Conservation (phyloP, 2,797 vertebrate species). For the Myotis planiceps region DNA sequence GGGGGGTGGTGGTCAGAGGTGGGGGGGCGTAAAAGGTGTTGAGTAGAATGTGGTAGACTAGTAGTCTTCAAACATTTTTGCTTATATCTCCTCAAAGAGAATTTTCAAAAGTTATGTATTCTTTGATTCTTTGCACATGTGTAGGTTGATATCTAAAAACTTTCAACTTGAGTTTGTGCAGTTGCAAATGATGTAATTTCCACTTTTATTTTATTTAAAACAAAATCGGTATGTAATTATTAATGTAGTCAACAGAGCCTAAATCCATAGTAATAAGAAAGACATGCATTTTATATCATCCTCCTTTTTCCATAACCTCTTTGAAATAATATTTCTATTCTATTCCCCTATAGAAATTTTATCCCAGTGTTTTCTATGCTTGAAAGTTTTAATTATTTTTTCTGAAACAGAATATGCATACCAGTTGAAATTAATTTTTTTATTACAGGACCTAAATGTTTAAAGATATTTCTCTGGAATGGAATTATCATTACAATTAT, state of each 20-base stretch:
- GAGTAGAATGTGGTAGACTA: not conserved
- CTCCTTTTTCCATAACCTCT: not conserved
- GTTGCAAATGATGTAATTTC: not conserved
- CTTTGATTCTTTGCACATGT: not conserved
- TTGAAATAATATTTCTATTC: conserved; percentile 8
- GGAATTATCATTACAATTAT: not conserved
- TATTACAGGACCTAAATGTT: not conserved
- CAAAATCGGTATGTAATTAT: not conserved
- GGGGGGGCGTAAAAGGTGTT: too few species aligned
- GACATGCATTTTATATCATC: not conserved
- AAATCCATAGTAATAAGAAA: not conserved
- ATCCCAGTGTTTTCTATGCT: not conserved
- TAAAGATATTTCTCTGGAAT: conserved; percentile 15
- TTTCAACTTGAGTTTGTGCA: not conserved
- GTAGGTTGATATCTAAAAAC: not conserved
- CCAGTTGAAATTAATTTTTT: conserved; percentile 28
- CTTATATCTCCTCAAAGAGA: not conserved
- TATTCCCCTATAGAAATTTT: not conserved
- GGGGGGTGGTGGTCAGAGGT: not conserved
- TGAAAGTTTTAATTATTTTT: conserved; percentile 39
- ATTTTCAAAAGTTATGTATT: not conserved
- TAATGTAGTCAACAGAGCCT: not conserved
- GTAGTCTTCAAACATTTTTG: not conserved
- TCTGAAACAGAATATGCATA: not conserved
- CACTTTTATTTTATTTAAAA: conserved; percentile 23